Conservation (phyloP, 2,888 invertebrate genomes). For the Drosophila phalerata region DNA sequence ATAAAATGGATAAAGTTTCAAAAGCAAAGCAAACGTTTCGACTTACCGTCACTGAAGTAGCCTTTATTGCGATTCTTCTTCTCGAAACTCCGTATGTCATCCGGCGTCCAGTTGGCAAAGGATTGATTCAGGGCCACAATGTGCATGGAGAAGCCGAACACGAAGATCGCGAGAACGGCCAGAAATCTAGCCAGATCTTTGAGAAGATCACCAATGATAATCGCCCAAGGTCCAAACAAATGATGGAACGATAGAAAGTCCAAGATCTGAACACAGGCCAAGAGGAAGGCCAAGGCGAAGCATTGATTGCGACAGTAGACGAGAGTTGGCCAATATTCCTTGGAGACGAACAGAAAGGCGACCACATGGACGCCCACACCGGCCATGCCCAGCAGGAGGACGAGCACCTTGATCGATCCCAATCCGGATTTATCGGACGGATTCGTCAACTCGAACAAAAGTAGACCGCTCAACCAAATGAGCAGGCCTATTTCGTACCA, state of each 20-base stretch:
- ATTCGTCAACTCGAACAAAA: constrained; percentile 98
- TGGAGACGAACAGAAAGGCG: constrained; percentile 90
- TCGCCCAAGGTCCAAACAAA: constrained; percentile 99
- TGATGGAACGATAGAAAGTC: constrained; percentile 99
- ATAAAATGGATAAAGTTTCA: constrained; percentile 26
- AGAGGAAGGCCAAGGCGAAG: constrained; percentile 96
- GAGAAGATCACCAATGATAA: constrained; percentile 98
- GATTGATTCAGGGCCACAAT: constrained; percentile 98
- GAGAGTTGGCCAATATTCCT: constrained; percentile 92
- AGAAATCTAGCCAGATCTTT: constrained; percentile 98
- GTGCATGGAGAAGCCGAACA: constrained; percentile 99
- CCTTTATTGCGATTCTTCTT: constrained; percentile 86
- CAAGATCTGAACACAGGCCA: constrained; percentile 98
- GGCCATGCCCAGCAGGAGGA: constrained; percentile 94
- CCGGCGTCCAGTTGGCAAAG: constrained; percentile 89
- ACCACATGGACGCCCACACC: constrained; percentile 96
- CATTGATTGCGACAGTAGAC: constrained; percentile 98
- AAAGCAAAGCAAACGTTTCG: constrained; percentile 65
- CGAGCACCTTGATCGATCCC: constrained; percentile 96
- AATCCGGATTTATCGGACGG: constrained; percentile 99
- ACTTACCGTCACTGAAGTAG: constrained; percentile 92
- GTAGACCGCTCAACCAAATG: constrained; percentile 96
- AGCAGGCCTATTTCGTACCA: constrained; percentile 99
- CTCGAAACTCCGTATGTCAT: constrained; percentile 88
- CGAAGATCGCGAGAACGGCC: constrained; percentile 98